These are phyloP conservation scores for Calameuta pallipes DNA, from an alignment of 2,888 invertebrate genomes.

Conservation along the genomic window DNA sequence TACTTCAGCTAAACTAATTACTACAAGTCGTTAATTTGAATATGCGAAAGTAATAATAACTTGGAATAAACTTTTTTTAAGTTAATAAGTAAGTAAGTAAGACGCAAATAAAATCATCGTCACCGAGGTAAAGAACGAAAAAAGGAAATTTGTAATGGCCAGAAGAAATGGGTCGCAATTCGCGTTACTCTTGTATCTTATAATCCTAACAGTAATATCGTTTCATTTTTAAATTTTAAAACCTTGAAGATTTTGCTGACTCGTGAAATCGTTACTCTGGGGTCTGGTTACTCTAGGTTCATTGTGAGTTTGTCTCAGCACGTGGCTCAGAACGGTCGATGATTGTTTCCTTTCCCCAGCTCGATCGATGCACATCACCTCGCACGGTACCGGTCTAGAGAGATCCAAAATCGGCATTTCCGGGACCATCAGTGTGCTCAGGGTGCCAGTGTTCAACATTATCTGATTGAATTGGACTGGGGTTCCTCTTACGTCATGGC, in stretches of 20 bases:
- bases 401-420: constrained; percentile 38
- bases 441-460: constrained; percentile 25
- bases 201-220: background rate
- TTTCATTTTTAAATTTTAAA: background rate
- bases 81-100: background rate
- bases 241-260: constrained; percentile 4
- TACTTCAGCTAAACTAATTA: constrained; percentile 24
- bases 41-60: background rate
- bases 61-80: background rate
- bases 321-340: constrained; percentile 29
- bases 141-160: background rate
- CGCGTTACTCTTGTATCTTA: background rate
- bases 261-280: background rate
- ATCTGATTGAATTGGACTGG: constrained; percentile 36
- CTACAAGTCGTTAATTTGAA: background rate
- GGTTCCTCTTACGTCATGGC: constrained; percentile 35
- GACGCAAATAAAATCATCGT: background rate
- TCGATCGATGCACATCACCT: constrained; percentile 34
- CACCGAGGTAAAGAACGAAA: background rate
- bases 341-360: constrained; percentile 28
- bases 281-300: background rate
- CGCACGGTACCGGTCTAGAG: constrained; percentile 31
- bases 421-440: constrained; percentile 36
- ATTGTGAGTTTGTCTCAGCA: constrained; percentile 18
- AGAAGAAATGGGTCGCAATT: background rate